These are phyloP conservation scores for Rhagologus leucostigma DNA, from an alignment of 2,113 vertebrate species.

Conservation along the genomic window DNA sequence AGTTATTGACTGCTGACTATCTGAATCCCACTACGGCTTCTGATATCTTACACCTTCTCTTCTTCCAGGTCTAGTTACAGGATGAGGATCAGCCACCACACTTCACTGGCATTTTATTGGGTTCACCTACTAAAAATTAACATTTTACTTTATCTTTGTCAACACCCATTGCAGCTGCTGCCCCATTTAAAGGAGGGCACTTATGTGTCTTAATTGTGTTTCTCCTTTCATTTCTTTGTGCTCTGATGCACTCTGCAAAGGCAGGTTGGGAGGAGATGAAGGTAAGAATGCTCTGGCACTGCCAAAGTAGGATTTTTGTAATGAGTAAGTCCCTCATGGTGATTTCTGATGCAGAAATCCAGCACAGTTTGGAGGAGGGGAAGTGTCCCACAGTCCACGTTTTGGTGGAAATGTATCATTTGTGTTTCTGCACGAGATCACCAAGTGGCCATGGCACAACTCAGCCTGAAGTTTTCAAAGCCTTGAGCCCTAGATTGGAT, in stretches of 20 bases:
- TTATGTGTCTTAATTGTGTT: not conserved
- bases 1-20: not conserved
- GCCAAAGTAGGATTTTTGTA: not conserved
- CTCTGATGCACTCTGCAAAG: not conserved
- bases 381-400: not conserved
- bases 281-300: not conserved
- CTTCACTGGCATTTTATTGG: not conserved
- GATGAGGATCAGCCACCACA: not conserved
- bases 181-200: not conserved
- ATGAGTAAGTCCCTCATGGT: fast-evolving
- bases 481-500: not conserved
- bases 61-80: not conserved
- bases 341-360: not conserved
- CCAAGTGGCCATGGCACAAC: not conserved
- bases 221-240: not conserved
- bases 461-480: not conserved
- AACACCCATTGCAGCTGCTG: not conserved
- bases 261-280: not conserved
- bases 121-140: not conserved
- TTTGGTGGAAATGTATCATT: not conserved
- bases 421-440: not conserved
- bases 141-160: not conserved
- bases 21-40: not conserved
- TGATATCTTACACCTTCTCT: not conserved
- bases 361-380: not conserved